Evolutionary conservation across 2,797 vertebrate species (phyloP), one percentile per base, ranked within the genome.

Genomic region (Betta splendens): DNA sequence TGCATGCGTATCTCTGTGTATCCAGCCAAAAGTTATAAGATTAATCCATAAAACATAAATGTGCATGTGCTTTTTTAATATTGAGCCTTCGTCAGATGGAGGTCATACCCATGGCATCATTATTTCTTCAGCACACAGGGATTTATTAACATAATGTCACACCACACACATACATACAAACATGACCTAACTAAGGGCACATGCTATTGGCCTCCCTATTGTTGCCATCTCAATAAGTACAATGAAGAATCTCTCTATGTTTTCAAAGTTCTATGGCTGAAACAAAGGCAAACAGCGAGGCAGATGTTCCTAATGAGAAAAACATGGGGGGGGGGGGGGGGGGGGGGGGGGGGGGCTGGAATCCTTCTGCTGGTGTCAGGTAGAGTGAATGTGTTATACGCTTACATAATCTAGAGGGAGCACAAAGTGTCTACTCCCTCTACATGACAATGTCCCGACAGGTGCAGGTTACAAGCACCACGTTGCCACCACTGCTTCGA

Each of bases 341-440:
- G 72, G 83, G 35, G 49, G 45, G 31, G 65, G 17, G 23, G 71
- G 50, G 58, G 72, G 83, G 35, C 49, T 31, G 36, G 40, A 70
- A 71, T 70, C 69, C 52, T 82, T 83, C 64, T 69, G 72, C 57
- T 45, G 44, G 53, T 72, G 69, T 57, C 31, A 55, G 74, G 35
- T 25, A 20, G 61, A 69, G 46, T 58, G 54, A 59, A 72, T 59
- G 76, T 78, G 71, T 52, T 77, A 49, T 28, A 60, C 12, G 74
- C 80, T 85, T 87, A 85, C 79, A 85, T 88, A 86, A 85, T 86
- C 79, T 64, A 63, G 48, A 66, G 75, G 73, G 72, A 80, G 73
- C 50, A 57, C 74, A 63, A 57, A 62, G 31, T 46, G 73, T 74
- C 74, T 79, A 60, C 75, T 79, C 70, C 67, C 79, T 66, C 64